Evolutionary conservation across 2,113 vertebrate genomes (phyloP).

Genomic region (Entelurus aequoreus): DNA sequence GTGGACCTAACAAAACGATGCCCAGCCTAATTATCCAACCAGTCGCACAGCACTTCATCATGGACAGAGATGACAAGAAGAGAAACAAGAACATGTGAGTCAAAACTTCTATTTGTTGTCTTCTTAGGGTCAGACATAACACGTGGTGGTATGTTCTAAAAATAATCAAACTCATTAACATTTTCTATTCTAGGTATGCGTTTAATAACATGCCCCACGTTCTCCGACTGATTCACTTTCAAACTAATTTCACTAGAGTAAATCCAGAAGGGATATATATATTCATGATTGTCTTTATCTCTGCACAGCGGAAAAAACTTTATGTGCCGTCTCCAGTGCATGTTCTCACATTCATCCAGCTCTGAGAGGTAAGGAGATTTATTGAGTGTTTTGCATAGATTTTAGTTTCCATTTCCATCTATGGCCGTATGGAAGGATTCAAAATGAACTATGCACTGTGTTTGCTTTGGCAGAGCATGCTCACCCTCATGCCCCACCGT

Average conservation of each 20-base stretch:
- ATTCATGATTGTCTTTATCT: slow-evolving; percentile 44
- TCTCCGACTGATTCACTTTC: slow-evolving; percentile 43
- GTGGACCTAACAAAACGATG: slow-evolving; percentile 71
- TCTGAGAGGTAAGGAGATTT: slow-evolving; percentile 67
- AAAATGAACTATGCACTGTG: slow-evolving; percentile 50
- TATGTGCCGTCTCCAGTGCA: slow-evolving; percentile 73
- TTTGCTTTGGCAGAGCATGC: slow-evolving; percentile 58
- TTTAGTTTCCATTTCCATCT: slow-evolving; percentile 61
- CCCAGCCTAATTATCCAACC: slow-evolving; percentile 66
- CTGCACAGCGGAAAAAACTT: slow-evolving; percentile 72
- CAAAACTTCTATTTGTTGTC: slow-evolving; percentile 6
- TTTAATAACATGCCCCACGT: slow-evolving; percentile 54
- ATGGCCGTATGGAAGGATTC: slow-evolving; percentile 61
- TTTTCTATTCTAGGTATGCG: slow-evolving; percentile 11
- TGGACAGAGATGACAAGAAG: slow-evolving; percentile 73
- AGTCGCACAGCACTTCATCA: slow-evolving; percentile 63
- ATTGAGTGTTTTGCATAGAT: slow-evolving; percentile 57
- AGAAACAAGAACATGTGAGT: slow-evolving; percentile 76
- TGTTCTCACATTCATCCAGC: slow-evolving; percentile 68
- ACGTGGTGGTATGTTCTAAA: neutral
- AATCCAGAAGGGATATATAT: slow-evolving; percentile 35
- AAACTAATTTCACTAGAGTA: slow-evolving; percentile 58
- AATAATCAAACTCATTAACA: slow-evolving; percentile 5
- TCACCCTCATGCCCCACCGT: slow-evolving; percentile 26
- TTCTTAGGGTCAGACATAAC: neutral